Conservation (phyloP, 2,797 vertebrate genomes). For the Todus mexicanus region DNA sequence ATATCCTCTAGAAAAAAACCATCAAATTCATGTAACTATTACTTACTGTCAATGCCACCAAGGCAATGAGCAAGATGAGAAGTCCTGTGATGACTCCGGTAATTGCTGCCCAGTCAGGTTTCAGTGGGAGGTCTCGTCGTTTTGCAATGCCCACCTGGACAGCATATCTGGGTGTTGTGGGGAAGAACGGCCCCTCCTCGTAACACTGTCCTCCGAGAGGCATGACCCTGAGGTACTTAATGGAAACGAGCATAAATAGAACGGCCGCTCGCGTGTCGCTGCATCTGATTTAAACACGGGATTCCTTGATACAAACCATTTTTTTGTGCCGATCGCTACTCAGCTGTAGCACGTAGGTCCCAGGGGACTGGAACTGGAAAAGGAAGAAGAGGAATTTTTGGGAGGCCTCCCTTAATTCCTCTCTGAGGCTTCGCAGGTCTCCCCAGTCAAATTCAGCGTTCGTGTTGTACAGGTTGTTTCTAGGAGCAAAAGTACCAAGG, state of each 20-base stretch:
- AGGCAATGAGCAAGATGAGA: constrained; percentile 75
- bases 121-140: constrained; percentile 70
- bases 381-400: constrained; percentile 75
- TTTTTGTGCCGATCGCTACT: constrained; percentile 82
- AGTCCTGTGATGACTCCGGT: constrained; percentile 76
- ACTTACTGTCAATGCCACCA: constrained; percentile 80
- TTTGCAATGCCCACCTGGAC: constrained; percentile 83
- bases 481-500: constrained; percentile 35
- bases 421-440: constrained; percentile 76
- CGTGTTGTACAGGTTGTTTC: constrained; percentile 88
- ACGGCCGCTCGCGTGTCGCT: not conserved
- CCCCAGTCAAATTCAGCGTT: constrained; percentile 88
- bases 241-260: not conserved
- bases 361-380: constrained; percentile 78
- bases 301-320: constrained; percentile 75
- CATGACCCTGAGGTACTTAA: constrained; percentile 85
- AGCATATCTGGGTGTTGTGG: constrained; percentile 77
- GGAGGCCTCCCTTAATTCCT: constrained; percentile 71
- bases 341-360: constrained; percentile 83
- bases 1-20: not conserved
- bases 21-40: not conserved
- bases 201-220: constrained; percentile 83
- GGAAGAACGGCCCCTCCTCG: constrained; percentile 82
- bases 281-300: not conserved
- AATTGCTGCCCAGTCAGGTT: constrained; percentile 80